Evolutionary conservation across 2,113 vertebrate genomes (phyloP).

Genomic region (Mola mola): DNA sequence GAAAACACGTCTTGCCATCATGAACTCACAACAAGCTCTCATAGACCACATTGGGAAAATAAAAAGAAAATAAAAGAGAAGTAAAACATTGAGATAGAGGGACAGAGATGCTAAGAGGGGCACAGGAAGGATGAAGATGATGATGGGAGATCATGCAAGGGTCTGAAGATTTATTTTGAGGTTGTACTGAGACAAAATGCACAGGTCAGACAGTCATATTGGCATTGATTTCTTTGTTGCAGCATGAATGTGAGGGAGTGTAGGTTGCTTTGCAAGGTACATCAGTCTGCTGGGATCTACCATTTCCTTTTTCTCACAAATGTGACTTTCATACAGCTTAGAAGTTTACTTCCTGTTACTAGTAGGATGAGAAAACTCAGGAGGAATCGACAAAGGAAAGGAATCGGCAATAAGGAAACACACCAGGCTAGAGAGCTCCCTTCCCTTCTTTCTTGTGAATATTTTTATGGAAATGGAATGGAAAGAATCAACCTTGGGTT

Average conservation of each 20-base stretch:
- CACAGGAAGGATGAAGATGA: constrained; percentile 46
- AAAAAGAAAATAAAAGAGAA: constrained; percentile 45
- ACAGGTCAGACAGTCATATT: constrained; percentile 72
- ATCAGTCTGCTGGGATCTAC: constrained; percentile 84
- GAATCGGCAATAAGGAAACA: constrained; percentile 44
- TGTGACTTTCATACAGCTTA: too few relatives aligned
- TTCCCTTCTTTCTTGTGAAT: constrained; percentile 54
- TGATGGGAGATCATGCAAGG: constrained; percentile 53
- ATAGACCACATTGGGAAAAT: too few relatives aligned
- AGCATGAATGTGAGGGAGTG: constrained; percentile 59
- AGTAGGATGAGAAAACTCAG: constrained; percentile 70
- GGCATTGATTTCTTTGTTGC: constrained; percentile 73
- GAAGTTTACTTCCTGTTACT: constrained; percentile 87
- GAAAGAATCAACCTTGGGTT: constrained; percentile 69
- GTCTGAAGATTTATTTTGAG: constrained; percentile 76
- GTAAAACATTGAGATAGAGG: constrained; percentile 34
- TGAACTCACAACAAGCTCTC: too few relatives aligned
- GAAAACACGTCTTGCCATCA: too few relatives aligned
- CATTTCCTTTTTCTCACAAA: constrained; percentile 88
- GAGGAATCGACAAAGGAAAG: constrained; percentile 78
- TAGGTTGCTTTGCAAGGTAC: constrained; percentile 86
- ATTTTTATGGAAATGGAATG: constrained; percentile 78
- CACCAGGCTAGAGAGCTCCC: constrained; percentile 12
- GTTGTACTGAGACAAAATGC: constrained; percentile 70
- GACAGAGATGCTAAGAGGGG: too few relatives aligned